A percentile compares a stretch with the other conserved stretches of the same genome.
phyloP scores from a whole-genome alignment of 2,888 invertebrate species.

The Eupeodes latifasciatus region DNA sequence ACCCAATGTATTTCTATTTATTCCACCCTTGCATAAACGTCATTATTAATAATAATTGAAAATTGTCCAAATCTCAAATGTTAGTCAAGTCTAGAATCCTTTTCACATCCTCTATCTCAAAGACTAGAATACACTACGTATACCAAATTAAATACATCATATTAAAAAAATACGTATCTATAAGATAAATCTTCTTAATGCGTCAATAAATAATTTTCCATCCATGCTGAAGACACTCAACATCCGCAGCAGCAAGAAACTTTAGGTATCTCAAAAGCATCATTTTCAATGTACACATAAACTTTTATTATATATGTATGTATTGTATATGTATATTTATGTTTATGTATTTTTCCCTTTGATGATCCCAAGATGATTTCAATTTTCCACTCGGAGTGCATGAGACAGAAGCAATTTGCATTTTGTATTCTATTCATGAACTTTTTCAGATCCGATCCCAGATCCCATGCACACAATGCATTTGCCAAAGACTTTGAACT shows the following conservation, averaged over 20 bases:
- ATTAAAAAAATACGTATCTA: background rate
- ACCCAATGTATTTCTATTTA: no score
- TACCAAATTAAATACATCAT: background rate
- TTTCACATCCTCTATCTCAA: no score
- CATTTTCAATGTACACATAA: background rate
- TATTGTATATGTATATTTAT: no score
- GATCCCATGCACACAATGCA: slow-evolving; percentile 31
- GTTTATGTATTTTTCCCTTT: slow-evolving; percentile 17
- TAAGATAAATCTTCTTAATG: slow-evolving; percentile 23
- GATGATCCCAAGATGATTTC: slow-evolving; percentile 58
- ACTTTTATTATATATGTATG: background rate
- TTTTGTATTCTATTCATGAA: slow-evolving; percentile 54
- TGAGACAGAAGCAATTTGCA: slow-evolving; percentile 51
- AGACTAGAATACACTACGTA: background rate
- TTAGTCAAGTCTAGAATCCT: no score
- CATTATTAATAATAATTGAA: no score
- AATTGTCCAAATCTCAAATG: no score
- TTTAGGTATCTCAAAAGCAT: background rate
- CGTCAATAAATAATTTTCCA: slow-evolving; percentile 36
- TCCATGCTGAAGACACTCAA: slow-evolving; percentile 1
- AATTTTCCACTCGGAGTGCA: slow-evolving; percentile 61
- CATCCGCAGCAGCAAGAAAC: background rate
- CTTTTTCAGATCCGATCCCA: slow-evolving; percentile 1
- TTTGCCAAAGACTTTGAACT: slow-evolving; percentile 16
- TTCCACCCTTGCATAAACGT: no score